phyloP scores from a whole-genome alignment of 2,797 vertebrate genomes.

The Pelobates cultripes region DNA sequence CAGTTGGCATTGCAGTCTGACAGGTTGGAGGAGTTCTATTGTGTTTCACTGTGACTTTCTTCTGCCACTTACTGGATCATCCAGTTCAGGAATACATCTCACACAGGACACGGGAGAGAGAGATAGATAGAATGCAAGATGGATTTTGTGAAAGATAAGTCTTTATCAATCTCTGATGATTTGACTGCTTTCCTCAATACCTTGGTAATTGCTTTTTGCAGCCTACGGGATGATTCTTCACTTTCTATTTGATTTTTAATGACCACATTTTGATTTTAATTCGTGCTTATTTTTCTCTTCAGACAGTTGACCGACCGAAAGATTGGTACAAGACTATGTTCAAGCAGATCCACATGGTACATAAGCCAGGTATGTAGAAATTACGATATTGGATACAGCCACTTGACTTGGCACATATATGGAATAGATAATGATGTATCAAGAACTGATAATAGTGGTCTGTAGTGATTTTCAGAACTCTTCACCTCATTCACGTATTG shows the following conservation, averaged over 20 bases:
- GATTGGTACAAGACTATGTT: slow-evolving; percentile 99
- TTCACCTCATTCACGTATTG: too few relatives aligned
- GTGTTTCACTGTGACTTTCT: neutral
- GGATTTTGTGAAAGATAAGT: slow-evolving; percentile 32
- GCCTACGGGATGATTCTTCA: too few relatives aligned
- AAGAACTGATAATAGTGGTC: too few relatives aligned
- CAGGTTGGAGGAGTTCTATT: slow-evolving; percentile 47
- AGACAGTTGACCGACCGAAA: slow-evolving; percentile 97
- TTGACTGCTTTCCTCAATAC: slow-evolving; percentile 34
- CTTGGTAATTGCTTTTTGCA: slow-evolving; percentile 19
- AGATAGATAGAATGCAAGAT: slow-evolving; percentile 6
- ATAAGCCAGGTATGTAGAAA: slow-evolving; percentile 86
- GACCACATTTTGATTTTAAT: neutral
- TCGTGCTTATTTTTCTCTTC: neutral
- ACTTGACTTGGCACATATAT: too few relatives aligned
- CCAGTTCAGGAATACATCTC: slow-evolving; percentile 18
- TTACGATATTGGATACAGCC: neutral
- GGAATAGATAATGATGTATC: too few relatives aligned
- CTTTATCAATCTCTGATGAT: slow-evolving; percentile 35
- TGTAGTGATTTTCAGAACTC: too few relatives aligned
- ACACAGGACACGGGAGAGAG: neutral
- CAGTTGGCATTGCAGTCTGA: slow-evolving; percentile 24
- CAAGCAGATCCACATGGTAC: slow-evolving; percentile 98
- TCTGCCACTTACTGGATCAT: slow-evolving; percentile 5
- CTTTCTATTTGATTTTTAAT: neutral